A percentile compares a stretch with the other conserved stretches of the same genome.
Evolutionary conservation across 92 coral and sea anemone genomes (phyloP).

Genomic region (Scolanthus callimorphus): DNA sequence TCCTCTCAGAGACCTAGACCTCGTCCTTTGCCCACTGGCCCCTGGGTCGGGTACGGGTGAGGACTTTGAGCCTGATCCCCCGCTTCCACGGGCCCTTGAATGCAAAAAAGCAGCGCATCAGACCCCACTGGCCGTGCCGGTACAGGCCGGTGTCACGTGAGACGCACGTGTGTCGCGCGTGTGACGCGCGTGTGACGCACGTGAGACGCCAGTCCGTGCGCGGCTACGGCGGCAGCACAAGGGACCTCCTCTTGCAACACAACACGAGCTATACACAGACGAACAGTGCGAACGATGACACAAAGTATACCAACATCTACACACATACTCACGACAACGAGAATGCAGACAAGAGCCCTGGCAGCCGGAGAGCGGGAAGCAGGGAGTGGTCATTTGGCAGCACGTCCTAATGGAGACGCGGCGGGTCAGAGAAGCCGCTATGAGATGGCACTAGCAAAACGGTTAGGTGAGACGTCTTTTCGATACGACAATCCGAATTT

Average conservation of each 20-base stretch:
- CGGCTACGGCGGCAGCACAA: slow-evolving; percentile 34
- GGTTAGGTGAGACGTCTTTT: no score
- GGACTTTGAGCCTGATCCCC: slow-evolving; percentile 85
- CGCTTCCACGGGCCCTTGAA: slow-evolving; percentile 89
- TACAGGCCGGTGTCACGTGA: not conserved
- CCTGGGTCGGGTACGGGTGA: slow-evolving; percentile 81
- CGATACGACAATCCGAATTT: no score
- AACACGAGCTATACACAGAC: not conserved
- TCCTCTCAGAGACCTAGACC: slow-evolving; percentile 75
- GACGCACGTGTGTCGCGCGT: no score
- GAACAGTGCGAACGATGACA: not conserved
- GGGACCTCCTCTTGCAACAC: slow-evolving; percentile 48
- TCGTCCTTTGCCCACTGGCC: slow-evolving; percentile 65
- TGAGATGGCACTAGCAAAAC: no score
- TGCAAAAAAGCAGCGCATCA: slow-evolving; percentile 77
- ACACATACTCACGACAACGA: not conserved
- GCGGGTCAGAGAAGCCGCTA: no score
- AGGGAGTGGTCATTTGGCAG: slow-evolving; percentile 46
- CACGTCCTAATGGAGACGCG: slow-evolving; percentile 6
- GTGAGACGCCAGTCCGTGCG: slow-evolving; percentile 15
- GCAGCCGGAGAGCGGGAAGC: slow-evolving; percentile 6
- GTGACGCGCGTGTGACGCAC: not conserved
- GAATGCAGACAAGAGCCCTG: slow-evolving; percentile 34
- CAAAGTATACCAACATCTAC: not conserved
- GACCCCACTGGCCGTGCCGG: slow-evolving; percentile 62